Base-by-base conservation (phyloP, 2,888 invertebrate genomes). In the Platycheirus albimanus region DNA sequence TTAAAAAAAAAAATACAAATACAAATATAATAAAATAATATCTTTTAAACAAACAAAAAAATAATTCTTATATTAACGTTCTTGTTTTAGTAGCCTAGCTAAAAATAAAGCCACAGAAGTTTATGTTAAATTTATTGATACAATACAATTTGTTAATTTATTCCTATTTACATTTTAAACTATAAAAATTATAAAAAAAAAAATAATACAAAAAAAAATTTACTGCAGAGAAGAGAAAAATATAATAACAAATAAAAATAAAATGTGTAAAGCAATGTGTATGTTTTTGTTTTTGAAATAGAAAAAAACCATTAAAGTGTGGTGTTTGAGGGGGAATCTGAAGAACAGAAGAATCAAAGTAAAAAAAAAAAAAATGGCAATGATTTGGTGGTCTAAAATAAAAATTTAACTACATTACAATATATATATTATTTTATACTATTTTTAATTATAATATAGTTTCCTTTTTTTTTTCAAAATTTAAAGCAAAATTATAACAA, bases 61-160 rank as follows among this genome's bases (percentile, higher is more conserved):
- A 17, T 8, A 67, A 71, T 20, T 47, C 33, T n/a, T 11, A 45
- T 11, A 41, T 61, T 28, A n/a, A 24, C 13, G n/a, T 58, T 15
- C n/a, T 36, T 38, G 5, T 43, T 43, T 43, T 43, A 41, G 43
- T 77, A 83, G 83, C 83, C 72, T 72, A 83, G 83, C 77, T 83
- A 83, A 54, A 43, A 58, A 58, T 47, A 67, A 77, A 72, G 77
- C 56, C 77, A 72, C 54, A 63, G 72, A 83, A 83, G 83, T 77
- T 77, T 69, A 72, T 66, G 77, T 28, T 56, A 56, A 67, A 66
- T 76, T 81, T 61, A 56, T 72, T 54, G 76, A 67, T 51, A 33
- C 52, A 77, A 83, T 77, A 83, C 61, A 72, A 64, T 72, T 77
- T 75, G 4, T 56, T 52, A 72, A 64, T 72, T 77, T 75, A 2